These are phyloP conservation scores for Venturia canescens DNA, from an alignment of 1,140 invertebrate genomes.

Conservation along the genomic window DNA sequence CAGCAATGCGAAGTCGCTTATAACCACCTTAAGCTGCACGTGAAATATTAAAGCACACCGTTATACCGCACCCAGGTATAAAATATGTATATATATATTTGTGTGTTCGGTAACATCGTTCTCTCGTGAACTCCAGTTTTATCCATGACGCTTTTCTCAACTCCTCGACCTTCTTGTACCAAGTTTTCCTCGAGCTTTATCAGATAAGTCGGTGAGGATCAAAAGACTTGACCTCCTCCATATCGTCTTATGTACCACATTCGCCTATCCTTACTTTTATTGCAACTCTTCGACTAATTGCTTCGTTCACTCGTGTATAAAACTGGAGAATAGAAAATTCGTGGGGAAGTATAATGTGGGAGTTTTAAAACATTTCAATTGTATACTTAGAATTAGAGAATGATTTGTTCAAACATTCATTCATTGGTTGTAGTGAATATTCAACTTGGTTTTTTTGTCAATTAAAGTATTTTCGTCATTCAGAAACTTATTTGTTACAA, in stretches of 20 bases:
- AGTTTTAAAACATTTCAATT: too few species aligned
- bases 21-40: conserved; percentile 48
- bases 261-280: not conserved
- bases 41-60: conserved; percentile 46
- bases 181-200: conserved; percentile 5
- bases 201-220: not conserved
- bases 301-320: not conserved
- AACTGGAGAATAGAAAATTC: not conserved
- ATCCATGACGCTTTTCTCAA: conserved; percentile 2
- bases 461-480: too few species aligned
- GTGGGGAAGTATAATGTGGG: not conserved
- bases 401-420: too few species aligned
- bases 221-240: not conserved
- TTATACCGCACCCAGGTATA: conserved; percentile 36
- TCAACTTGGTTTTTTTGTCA: too few species aligned
- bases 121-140: conserved; percentile 4
- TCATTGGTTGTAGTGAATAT: too few species aligned
- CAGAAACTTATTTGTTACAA: too few species aligned
- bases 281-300: not conserved
- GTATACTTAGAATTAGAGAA: too few species aligned
- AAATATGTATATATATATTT: not conserved
- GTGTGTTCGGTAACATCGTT: not conserved
- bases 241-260: not conserved
- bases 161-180: not conserved
- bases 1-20: conserved; percentile 51